phyloP scores from a whole-genome alignment of 2,888 invertebrate genomes.

The Lymantria dispar region DNA sequence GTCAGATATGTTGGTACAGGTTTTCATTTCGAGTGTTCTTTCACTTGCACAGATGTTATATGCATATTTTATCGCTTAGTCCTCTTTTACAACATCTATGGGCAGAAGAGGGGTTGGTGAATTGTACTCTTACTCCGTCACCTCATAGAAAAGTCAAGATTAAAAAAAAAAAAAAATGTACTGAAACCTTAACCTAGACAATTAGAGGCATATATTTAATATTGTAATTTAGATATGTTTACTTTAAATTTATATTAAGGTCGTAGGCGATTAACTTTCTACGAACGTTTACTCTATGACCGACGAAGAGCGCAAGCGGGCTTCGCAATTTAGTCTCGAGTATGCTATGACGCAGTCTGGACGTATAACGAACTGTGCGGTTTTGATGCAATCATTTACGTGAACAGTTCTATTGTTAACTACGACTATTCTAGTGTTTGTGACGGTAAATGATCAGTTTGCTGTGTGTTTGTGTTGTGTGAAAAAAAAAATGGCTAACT shows the following conservation, averaged over 20 bases:
- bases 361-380: slow-evolving; percentile 24
- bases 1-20: no score
- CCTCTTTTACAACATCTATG: no score
- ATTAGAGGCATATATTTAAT: slow-evolving; percentile 8
- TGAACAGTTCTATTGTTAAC: slow-evolving; percentile 41
- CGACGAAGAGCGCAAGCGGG: slow-evolving; percentile 23
- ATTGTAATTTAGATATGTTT: slow-evolving; percentile 25
- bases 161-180: no score
- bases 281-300: slow-evolving; percentile 34
- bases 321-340: slow-evolving; percentile 43
- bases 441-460: slow-evolving; percentile 38
- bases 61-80: no score
- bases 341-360: slow-evolving; percentile 44
- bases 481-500: slow-evolving; percentile 62
- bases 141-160: no score
- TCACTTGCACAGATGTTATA: no score
- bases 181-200: slow-evolving; percentile 2
- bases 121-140: no score
- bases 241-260: slow-evolving; percentile 30
- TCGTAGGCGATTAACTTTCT: slow-evolving; percentile 36
- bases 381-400: slow-evolving; percentile 48
- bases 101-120: no score
- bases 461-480: slow-evolving; percentile 37
- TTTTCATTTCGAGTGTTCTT: no score
- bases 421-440: slow-evolving; percentile 32